Base-by-base conservation (phyloP, 2,797 vertebrate species). In the Semaprochilodus insignis region DNA sequence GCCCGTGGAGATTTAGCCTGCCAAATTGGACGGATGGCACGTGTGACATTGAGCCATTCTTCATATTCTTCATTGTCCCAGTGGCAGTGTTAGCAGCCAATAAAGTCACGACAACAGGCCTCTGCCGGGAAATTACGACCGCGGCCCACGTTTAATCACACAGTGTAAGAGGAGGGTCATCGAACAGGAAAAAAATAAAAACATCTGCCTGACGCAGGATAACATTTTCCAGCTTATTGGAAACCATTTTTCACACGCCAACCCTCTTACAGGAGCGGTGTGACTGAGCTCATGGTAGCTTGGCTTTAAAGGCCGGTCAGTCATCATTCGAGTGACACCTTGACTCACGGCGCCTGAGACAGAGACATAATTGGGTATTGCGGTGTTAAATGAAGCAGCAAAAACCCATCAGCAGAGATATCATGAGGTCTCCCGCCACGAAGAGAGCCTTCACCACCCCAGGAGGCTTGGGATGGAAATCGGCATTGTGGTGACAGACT, bases 311-410 rank as follows among this genome's bases (percentile, higher is more conserved):
- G 78, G 34, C 86, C 84, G 65, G 67, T 88, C 81, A 75, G 86
- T 87, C 89, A 89, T 31, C 78, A 90, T 78, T 85, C 83, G 80
- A 66, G 60, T 84, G 88, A 87, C 90, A 85, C 87, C 84, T 87
- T 81, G 77, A 83, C 72, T 82, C 77, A 66, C 78, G 59, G 81
- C 69, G 85, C 78, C 83, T 7, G 77, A 86, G 90, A 94, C 89
- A 74, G 81, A 91, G 89, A 91, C 87, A 87, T 92, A 91, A 93
- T 91, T 90, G 90, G 83, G 88, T 88, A 81, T 88, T 90, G 73
- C 82, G 59, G 88, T 86, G 87, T 93, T 90, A 91, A 93, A 94
- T 91, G 93, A 93, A 91, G 83, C 91, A 87, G 90, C 82, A 84
- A 90, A 91, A 87, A 86, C 80, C 88, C 84, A 87, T 92, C 86